These are phyloP conservation scores for Drosophila ogumai DNA, from an alignment of 1,140 invertebrate species.

Conservation along the genomic window DNA sequence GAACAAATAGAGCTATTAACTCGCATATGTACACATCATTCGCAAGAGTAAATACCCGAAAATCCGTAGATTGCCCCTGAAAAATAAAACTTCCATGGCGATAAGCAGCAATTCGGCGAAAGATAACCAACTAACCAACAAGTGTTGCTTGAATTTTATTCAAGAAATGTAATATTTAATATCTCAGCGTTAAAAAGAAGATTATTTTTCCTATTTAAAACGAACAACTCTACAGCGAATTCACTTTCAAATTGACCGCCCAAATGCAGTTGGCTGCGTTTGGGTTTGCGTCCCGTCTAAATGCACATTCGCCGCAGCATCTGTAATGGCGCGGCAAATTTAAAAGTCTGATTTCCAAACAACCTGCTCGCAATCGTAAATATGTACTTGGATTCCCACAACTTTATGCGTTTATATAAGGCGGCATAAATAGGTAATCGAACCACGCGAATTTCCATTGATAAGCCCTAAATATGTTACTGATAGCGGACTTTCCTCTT, in stretches of 20 bases:
- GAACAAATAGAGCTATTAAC: neutral
- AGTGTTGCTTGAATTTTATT: too few species aligned
- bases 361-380: neutral
- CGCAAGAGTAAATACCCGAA: slow-evolving; percentile 13
- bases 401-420: slow-evolving; percentile 1
- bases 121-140: slow-evolving; percentile 4
- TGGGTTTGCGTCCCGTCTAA: slow-evolving; percentile 21
- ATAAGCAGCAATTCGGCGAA: slow-evolving; percentile 22
- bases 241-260: slow-evolving; percentile 21
- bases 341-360: neutral
- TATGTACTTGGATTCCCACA: neutral
- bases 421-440: slow-evolving; percentile 23
- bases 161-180: neutral
- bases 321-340: slow-evolving; percentile 16
- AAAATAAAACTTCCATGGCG: slow-evolving; percentile 15
- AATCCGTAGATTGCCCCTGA: slow-evolving; percentile 7
- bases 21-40: neutral
- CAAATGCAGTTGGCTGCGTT: slow-evolving; percentile 8
- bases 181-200: neutral
- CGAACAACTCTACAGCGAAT: neutral
- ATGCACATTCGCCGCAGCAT: slow-evolving; percentile 14
- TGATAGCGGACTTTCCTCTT: neutral
- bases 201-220: neutral
- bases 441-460: slow-evolving; percentile 10
- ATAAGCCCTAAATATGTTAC: slow-evolving; percentile 16